Evolutionary conservation across 2,113 vertebrate genomes (phyloP), one percentile per base, ranked within the genome.

Genomic region (Ceuthmochares aereus): DNA sequence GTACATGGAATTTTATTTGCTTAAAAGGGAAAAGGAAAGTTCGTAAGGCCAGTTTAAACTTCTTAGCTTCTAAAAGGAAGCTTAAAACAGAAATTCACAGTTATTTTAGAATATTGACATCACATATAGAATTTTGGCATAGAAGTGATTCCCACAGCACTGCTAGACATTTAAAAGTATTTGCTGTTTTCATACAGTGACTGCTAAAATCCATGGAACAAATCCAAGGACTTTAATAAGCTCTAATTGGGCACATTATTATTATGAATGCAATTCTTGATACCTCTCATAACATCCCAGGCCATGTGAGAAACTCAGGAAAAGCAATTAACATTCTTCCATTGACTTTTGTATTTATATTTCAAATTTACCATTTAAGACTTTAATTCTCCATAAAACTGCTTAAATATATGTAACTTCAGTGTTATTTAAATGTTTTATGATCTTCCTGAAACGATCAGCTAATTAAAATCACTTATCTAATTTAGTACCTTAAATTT

Each of bases 391-490:
- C 95, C 91, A 87, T 93, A 96, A 97, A 98, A 96, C 94, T 96
- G 74, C 83, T 94, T 94, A 94, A 74, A 95, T 92, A 97, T 85
- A 96, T 94, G 93, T 94, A 97, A 95, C 94, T 95, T 94, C 81
- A 56, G 70, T 94, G 94, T 95, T 97, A 92, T 96, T 97, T 97
- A 96, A 98, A 98, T 97, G 97, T 91, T 98, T 98, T 97, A 97
- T 97, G 96, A 97, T 96, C 96, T 95, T 93, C 82, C 90, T 96
- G 95, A 97, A 98, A 98, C 94, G 93, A 97, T 97, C 89, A 74
- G 20, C 95, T 98, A 97, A 97, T 98, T 98, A 97, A 98, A 98
- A 97, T 95, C 94, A 93, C 88, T 97, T 93, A 96, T 81, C 93
- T 95, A 96, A 98, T 95, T 97, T 96, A 97, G 95, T 93, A 92